These are phyloP conservation scores for Trypoxylon attenuatum DNA, from an alignment of 2,888 invertebrate species.

Conservation along the genomic window DNA sequence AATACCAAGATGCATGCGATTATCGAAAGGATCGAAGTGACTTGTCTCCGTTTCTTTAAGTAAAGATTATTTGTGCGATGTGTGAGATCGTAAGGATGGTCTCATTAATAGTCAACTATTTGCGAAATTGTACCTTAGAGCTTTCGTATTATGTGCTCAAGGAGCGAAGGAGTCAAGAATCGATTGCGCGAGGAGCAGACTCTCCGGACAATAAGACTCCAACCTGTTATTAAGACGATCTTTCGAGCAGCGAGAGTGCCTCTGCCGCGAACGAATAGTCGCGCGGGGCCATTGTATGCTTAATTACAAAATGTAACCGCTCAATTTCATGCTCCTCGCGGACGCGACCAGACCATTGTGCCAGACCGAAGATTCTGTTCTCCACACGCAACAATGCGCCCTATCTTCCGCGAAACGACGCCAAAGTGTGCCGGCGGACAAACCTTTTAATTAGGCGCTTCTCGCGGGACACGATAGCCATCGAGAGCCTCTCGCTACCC, in stretches of 20 bases:
- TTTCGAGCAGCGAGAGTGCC: constrained; percentile 18
- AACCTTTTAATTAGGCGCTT: constrained; percentile 19
- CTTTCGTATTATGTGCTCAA: too few relatives aligned
- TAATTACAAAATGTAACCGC: constrained; percentile 52
- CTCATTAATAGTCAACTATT: too few relatives aligned
- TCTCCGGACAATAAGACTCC: too few relatives aligned
- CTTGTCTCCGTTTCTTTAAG: too few relatives aligned
- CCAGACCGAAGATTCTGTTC: constrained; percentile 15
- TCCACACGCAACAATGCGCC: constrained; percentile 31
- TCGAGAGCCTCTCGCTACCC: too few relatives aligned
- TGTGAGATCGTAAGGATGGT: too few relatives aligned
- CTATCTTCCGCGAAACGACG: constrained; percentile 20
- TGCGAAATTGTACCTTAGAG: too few relatives aligned
- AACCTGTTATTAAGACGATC: constrained; percentile 40
- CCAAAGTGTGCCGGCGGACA: constrained; percentile 18
- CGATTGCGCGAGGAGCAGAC: constrained; percentile 24
- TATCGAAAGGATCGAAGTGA: too few relatives aligned
- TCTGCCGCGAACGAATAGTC: constrained; percentile 17
- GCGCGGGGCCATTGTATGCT: constrained; percentile 49
- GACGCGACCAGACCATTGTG: constrained; percentile 39
- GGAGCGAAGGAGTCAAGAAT: not conserved
- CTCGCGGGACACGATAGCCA: too few relatives aligned
- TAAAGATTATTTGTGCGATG: too few relatives aligned
- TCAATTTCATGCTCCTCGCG: constrained; percentile 45
- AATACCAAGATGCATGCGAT: too few relatives aligned